Percentiles rank a stretch among this genome's conserved stretches.
These are phyloP conservation scores for Hartigia nigra DNA, from an alignment of 2,888 invertebrate species.

Conservation along the genomic window DNA sequence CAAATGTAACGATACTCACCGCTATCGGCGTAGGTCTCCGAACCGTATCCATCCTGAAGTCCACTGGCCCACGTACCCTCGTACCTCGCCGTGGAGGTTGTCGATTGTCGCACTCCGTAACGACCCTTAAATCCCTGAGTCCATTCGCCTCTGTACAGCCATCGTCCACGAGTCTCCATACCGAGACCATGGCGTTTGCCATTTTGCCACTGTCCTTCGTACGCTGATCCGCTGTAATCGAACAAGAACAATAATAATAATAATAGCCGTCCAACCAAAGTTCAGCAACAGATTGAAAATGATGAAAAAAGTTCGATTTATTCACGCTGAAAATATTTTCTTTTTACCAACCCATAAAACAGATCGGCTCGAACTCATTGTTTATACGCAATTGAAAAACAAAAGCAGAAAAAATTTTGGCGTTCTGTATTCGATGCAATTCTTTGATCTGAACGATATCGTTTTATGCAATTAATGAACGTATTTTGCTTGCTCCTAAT, in stretches of 20 bases:
- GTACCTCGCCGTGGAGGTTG: constrained; percentile 94
- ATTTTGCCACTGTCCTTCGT: constrained; percentile 99
- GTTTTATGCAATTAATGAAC: not conserved
- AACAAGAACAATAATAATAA: constrained; percentile 16
- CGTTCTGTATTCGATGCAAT: not conserved
- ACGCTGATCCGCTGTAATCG: constrained; percentile 88
- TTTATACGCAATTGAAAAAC: not conserved
- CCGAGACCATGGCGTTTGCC: constrained; percentile 98
- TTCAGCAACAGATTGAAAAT: constrained; percentile 6
- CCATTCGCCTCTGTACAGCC: constrained; percentile 99
- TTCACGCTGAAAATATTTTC: not conserved
- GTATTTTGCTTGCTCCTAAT: not conserved
- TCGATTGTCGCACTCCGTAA: constrained; percentile 96
- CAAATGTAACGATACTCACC: constrained; percentile 76
- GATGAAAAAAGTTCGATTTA: not conserved
- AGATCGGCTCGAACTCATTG: no score
- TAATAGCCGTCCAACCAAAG: not conserved
- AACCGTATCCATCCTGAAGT: constrained; percentile 98
- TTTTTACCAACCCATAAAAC: not conserved
- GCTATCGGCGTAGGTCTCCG: constrained; percentile 99
- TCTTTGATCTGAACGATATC: not conserved
- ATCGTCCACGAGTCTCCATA: constrained; percentile 95
- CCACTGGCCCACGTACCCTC: constrained; percentile 99
- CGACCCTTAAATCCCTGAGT: constrained; percentile 98
- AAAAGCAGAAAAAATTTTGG: not conserved